Percentiles rank a stretch among this genome's conserved stretches.
These are phyloP conservation scores for Phalacrocorax brasilianus DNA, from an alignment of 2,113 vertebrate genomes.

Conservation along the genomic window DNA sequence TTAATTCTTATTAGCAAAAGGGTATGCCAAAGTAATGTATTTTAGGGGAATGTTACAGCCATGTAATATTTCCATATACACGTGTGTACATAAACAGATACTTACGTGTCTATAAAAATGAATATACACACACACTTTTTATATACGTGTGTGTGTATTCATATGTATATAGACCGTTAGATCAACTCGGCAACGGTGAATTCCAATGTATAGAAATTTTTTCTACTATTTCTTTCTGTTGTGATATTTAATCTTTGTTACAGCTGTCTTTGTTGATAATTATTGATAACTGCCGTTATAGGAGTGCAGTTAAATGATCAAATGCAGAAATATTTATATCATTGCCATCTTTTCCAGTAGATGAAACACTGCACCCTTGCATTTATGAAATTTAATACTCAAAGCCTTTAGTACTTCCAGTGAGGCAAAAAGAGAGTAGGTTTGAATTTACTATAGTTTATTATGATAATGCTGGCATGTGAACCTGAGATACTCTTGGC, in stretches of 20 bases:
- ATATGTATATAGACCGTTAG: neutral
- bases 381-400: neutral
- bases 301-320: neutral
- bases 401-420: neutral
- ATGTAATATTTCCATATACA: rapidly evolving
- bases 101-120: neutral
- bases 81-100: neutral
- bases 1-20: neutral
- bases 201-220: neutral
- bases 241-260: neutral
- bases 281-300: neutral
- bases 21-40: neutral
- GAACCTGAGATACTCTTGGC: neutral
- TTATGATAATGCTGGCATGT: neutral
- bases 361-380: neutral
- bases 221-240: neutral
- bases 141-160: neutral
- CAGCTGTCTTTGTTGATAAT: neutral
- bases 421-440: neutral
- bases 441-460: neutral
- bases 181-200: neutral
- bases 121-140: too few species aligned
- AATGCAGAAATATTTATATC: neutral
- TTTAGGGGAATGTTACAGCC: neutral
- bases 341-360: neutral